These are phyloP conservation scores for Fragum sueziense DNA, from an alignment of 2,888 invertebrate genomes.

Conservation along the genomic window DNA sequence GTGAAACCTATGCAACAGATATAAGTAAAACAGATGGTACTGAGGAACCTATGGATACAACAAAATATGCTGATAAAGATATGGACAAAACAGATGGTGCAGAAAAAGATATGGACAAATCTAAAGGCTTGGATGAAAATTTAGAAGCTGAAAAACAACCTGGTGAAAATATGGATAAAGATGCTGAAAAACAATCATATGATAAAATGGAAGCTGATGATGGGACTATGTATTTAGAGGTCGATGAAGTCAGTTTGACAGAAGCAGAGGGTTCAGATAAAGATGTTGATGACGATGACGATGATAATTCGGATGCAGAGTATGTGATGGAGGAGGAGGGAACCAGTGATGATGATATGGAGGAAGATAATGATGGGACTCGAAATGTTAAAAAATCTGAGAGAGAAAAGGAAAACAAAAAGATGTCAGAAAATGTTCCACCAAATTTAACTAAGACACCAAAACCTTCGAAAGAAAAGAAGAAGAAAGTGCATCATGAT, in stretches of 20 bases:
- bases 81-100: not conserved
- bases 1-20: not conserved
- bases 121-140: not conserved
- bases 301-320: not conserved
- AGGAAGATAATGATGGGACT: not conserved
- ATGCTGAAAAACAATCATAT: too few relatives aligned
- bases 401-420: not conserved
- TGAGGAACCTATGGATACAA: not conserved
- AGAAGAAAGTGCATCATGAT: too few relatives aligned
- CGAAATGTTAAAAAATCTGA: not conserved
- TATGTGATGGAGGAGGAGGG: not conserved
- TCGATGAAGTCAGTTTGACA: not conserved
- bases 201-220: too few relatives aligned
- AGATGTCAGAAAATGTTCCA: not conserved
- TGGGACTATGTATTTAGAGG: too few relatives aligned
- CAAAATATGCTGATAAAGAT: not conserved
- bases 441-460: too few relatives aligned
- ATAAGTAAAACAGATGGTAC: not conserved
- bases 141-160: not conserved
- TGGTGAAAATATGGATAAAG: too few relatives aligned
- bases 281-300: not conserved
- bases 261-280: not conserved
- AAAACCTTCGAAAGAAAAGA: too few relatives aligned
- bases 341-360: not conserved
- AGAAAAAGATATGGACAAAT: not conserved